These are phyloP conservation scores for Mastomys natalensis DNA, from an alignment of 2,113 vertebrate genomes.

Conservation along the genomic window DNA sequence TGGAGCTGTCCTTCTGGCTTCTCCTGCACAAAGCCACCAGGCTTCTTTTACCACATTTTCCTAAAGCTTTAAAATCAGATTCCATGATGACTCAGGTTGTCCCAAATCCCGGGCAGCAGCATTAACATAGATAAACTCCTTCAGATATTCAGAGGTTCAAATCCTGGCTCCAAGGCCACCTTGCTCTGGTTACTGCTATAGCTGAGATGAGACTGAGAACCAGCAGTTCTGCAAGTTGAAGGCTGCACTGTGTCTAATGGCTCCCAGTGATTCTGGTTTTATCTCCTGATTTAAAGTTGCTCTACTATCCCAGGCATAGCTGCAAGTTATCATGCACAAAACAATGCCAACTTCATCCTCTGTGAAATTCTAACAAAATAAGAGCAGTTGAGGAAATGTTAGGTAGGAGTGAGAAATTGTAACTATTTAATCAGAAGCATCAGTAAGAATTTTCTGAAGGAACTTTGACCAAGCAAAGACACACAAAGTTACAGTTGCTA, in stretches of 20 bases:
- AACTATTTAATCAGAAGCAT: conserved; percentile 42
- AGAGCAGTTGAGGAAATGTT: not conserved
- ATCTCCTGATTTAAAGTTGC: not conserved
- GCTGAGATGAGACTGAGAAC: not conserved
- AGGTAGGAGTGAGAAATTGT: not conserved
- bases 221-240: not conserved
- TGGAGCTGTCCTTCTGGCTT: not conserved
- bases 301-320: not conserved
- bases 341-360: not conserved
- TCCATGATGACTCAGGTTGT: not conserved
- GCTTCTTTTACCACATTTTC: conserved; percentile 25
- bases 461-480: conserved; percentile 32
- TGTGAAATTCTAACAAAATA: not conserved
- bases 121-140: conserved; percentile 63
- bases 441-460: not conserved
- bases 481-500: conserved; percentile 41
- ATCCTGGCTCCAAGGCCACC: conserved; percentile 36
- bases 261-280: not conserved
- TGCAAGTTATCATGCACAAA: not conserved
- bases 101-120: conserved; percentile 10
- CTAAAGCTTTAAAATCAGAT: conserved; percentile 52
- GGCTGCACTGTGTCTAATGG: not conserved
- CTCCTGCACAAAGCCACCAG: not conserved
- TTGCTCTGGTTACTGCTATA: not conserved
- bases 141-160: not conserved